A percentile compares a stretch with the other conserved stretches of the same genome.
Conservation (phyloP, 2,888 invertebrate genomes). For the Halictus ligatus region DNA sequence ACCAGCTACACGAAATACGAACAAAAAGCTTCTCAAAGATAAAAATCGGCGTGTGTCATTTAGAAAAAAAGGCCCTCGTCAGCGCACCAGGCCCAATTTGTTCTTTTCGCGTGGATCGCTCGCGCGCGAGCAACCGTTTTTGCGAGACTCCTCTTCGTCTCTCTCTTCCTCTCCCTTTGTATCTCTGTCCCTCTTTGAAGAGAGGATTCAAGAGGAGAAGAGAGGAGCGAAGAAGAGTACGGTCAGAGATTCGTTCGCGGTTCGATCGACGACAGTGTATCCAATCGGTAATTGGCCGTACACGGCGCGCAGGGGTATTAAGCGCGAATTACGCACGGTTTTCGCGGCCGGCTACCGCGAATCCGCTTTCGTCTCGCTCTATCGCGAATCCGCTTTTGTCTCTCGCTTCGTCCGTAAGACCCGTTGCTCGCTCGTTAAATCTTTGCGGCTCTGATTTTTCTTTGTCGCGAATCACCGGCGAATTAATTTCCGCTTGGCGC, state of each 20-base stretch:
- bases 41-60: not conserved
- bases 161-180: too few relatives aligned
- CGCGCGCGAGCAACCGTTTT: conserved; percentile 15
- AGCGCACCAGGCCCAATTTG: not conserved
- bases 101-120: conserved; percentile 2
- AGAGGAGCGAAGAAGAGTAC: conserved; percentile 1
- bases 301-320: conserved; percentile 72
- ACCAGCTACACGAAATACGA: not conserved
- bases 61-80: not conserved
- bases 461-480: conserved; percentile 15
- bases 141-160: not conserved
- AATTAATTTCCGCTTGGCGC: conserved; percentile 37
- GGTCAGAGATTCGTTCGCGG: conserved; percentile 68
- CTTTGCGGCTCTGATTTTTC: not conserved
- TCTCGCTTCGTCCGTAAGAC: not conserved
- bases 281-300: conserved; percentile 81
- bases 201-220: not conserved
- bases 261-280: conserved; percentile 77
- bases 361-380: conserved; percentile 59
- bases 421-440: not conserved
- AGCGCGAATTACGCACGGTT: conserved; percentile 77
- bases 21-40: not conserved
- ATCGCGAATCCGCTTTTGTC: conserved; percentile 12
- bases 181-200: not conserved
- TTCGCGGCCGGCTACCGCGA: conserved; percentile 69